Conservation (phyloP, 2,888 invertebrate species). For the Pyrrhosoma nymphula region DNA sequence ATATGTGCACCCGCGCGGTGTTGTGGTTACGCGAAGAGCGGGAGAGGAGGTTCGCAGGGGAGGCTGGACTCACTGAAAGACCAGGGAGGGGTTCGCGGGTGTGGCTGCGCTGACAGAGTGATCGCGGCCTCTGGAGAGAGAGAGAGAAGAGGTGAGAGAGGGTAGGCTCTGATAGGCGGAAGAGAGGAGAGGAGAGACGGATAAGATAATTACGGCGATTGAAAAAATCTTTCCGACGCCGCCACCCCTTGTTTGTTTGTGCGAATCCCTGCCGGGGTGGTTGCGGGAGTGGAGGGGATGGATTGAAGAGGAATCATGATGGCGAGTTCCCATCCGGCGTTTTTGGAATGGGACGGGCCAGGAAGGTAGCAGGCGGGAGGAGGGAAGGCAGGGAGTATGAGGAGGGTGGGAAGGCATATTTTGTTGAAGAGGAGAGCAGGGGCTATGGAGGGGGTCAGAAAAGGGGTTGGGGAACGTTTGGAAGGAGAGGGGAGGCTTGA, state of each 20-base stretch:
- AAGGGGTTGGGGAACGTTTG: neutral
- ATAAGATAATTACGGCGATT: constrained; percentile 36
- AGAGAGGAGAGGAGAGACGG: neutral
- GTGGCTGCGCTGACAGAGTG: no score
- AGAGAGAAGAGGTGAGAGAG: neutral
- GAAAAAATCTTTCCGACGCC: constrained; percentile 22
- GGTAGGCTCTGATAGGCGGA: neutral
- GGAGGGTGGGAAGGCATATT: neutral
- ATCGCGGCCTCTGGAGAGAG: neutral
- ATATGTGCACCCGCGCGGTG: neutral
- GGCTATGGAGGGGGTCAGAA: neutral
- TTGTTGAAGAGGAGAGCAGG: neutral
- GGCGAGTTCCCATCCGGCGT: constrained; percentile 25
- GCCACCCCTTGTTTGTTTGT: neutral
- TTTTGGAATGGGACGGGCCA: neutral
- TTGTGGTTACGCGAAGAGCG: neutral
- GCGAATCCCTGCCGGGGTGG: neutral
- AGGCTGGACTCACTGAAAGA: no score
- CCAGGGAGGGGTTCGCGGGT: neutral
- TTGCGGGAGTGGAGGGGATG: neutral
- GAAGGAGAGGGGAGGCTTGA: neutral
- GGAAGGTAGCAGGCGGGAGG: neutral
- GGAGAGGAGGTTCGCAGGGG: neutral
- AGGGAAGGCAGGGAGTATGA: neutral
- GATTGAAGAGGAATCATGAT: neutral